Percentiles rank a stretch among this genome's conserved stretches.
phyloP scores from a whole-genome alignment of 1,140 invertebrate species.

The Spodoptera litura region DNA sequence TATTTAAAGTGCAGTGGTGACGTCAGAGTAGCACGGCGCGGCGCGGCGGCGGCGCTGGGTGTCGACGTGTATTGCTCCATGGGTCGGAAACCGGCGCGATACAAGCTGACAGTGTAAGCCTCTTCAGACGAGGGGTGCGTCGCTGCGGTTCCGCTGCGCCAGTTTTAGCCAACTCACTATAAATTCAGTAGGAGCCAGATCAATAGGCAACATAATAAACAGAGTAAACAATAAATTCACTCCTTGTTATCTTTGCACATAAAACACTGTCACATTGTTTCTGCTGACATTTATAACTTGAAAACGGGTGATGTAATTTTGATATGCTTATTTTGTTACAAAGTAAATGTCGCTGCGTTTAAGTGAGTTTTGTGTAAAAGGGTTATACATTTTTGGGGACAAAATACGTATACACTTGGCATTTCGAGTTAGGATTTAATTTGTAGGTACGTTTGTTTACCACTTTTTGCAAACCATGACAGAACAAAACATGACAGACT shows the following conservation, averaged over 20 bases:
- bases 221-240: slow-evolving; percentile 33
- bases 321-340: slow-evolving; percentile 39
- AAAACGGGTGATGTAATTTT: slow-evolving; percentile 33
- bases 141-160: slow-evolving; percentile 35
- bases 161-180: slow-evolving; percentile 35
- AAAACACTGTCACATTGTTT: slow-evolving; percentile 45
- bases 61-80: slow-evolving; percentile 38
- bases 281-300: slow-evolving; percentile 34
- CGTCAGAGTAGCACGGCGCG: slow-evolving; percentile 19
- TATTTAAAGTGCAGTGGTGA: slow-evolving; percentile 45
- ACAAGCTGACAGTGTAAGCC: slow-evolving; percentile 42
- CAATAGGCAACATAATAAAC: slow-evolving; percentile 33
- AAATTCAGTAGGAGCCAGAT: slow-evolving; percentile 34
- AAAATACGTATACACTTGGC: not conserved
- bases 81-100: slow-evolving; percentile 40
- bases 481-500: too few species aligned
- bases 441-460: not conserved
- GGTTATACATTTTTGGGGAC: slow-evolving; percentile 9
- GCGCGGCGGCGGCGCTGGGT: slow-evolving; percentile 5
- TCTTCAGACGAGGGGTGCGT: slow-evolving; percentile 35
- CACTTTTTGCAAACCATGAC: too few species aligned
- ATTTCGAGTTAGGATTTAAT: slow-evolving; percentile 19
- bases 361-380: not conserved
- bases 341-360: slow-evolving; percentile 14
- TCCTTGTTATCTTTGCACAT: slow-evolving; percentile 39